Conservation (phyloP, 2,113 vertebrate species). For the Callipepla squamata region DNA sequence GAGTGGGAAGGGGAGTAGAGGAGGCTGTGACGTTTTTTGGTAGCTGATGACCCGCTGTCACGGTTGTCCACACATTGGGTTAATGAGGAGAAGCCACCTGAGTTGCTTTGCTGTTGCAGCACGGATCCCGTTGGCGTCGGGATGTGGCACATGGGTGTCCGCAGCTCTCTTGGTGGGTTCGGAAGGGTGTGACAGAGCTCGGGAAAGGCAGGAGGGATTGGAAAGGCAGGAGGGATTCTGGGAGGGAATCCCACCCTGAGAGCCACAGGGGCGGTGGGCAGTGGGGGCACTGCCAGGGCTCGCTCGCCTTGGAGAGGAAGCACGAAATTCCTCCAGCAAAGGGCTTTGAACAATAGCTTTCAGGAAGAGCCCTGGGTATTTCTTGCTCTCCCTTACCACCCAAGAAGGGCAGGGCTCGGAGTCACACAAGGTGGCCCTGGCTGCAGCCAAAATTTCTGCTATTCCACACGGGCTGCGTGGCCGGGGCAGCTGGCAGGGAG, state of each 20-base stretch:
- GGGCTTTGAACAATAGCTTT: neutral
- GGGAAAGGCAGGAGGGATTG: neutral
- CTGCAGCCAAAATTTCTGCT: neutral
- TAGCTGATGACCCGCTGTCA: neutral
- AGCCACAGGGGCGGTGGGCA: neutral
- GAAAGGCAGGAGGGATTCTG: neutral
- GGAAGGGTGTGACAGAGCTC: rapidly evolving
- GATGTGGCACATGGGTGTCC: rapidly evolving
- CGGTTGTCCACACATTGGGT: neutral
- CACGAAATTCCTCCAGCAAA: neutral
- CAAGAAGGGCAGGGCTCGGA: neutral
- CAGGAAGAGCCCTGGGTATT: neutral
- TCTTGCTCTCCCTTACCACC: neutral
- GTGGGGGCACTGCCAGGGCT: neutral
- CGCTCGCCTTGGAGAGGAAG: neutral
- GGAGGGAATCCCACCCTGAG: neutral
- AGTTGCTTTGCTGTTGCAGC: neutral
- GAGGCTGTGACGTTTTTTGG: neutral
- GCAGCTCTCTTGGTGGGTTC: neutral
- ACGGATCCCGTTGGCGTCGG: neutral
- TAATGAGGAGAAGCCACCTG: neutral
- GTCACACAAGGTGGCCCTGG: neutral
- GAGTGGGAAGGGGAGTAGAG: neutral
- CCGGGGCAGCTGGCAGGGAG: neutral
- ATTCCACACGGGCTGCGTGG: neutral